Evolutionary conservation across 2,797 vertebrate genomes (phyloP).

Genomic region (Typhlichthys subterraneus): DNA sequence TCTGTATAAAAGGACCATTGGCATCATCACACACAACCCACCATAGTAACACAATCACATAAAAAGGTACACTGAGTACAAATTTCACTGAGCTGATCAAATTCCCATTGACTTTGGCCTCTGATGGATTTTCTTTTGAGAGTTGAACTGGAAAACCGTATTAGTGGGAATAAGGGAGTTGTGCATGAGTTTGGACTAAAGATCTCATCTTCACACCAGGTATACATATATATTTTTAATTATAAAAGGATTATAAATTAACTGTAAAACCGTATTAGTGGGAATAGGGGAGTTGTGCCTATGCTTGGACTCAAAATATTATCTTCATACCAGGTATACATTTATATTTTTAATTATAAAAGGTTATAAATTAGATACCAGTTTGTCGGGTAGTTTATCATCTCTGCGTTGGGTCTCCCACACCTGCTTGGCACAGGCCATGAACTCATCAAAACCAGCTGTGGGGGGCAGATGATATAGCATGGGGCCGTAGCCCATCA

Average conservation of each 20-base stretch:
- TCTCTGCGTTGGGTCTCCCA: slow-evolving; percentile 68
- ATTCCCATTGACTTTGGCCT: no score
- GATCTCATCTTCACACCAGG: neutral
- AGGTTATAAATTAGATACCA: slow-evolving; percentile 49
- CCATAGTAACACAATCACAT: neutral
- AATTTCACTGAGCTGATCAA: no score
- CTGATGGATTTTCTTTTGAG: no score
- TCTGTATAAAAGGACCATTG: slow-evolving; percentile 52
- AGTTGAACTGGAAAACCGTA: no score
- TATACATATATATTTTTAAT: neutral
- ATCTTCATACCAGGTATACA: neutral
- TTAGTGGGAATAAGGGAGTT: no score
- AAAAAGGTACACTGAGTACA: neutral
- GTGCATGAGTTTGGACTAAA: no score
- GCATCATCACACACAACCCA: neutral
- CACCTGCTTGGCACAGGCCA: slow-evolving; percentile 56
- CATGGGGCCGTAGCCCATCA: slow-evolving; percentile 75
- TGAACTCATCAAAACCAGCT: slow-evolving; percentile 61
- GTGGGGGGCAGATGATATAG: slow-evolving; percentile 58
- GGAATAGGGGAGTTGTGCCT: no score
- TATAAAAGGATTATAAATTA: neutral
- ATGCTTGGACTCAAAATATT: no score
- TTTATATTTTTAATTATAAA: neutral
- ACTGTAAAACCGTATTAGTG: no score
- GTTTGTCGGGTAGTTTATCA: slow-evolving; percentile 70